phyloP scores from a whole-genome alignment of 1,140 invertebrate genomes.

The Drosophila kurseongensis region DNA sequence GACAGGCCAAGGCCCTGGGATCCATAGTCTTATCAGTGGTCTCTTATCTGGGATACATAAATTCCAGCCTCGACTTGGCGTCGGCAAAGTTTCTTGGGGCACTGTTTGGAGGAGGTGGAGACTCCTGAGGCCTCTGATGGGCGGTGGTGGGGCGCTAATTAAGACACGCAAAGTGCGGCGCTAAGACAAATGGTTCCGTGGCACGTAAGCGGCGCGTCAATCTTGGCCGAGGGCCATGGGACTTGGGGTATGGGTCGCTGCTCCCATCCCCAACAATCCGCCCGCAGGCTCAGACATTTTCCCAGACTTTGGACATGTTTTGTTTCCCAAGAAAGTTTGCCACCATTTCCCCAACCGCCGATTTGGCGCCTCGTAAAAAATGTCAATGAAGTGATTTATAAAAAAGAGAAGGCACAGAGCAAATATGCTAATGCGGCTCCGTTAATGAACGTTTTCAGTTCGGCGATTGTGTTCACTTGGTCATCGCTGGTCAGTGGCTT shows the following conservation, averaged over 20 bases:
- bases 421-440: conserved; percentile 66
- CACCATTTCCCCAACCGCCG: background rate
- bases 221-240: conserved; percentile 33
- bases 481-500: conserved; percentile 36
- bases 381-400: conserved; percentile 80
- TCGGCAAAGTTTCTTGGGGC: conserved; percentile 64
- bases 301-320: conserved; percentile 39
- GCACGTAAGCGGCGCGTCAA: conserved; percentile 76
- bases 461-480: conserved; percentile 22
- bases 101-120: conserved; percentile 6
- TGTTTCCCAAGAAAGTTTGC: conserved; percentile 44
- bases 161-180: conserved; percentile 79
- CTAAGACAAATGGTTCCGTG: conserved; percentile 71
- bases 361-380: conserved; percentile 74
- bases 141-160: conserved; percentile 64
- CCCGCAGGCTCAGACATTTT: conserved; percentile 50
- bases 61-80: conserved; percentile 61
- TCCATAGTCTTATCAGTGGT: conserved; percentile 51
- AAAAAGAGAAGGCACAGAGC: conserved; percentile 16
- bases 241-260: conserved; percentile 1
- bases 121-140: background rate
- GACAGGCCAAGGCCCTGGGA: conserved; percentile 45
- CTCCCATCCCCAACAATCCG: background rate
- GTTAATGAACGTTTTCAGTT: conserved; percentile 52
- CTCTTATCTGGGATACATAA: conserved; percentile 77